Conservation (phyloP, 2,113 vertebrate species). For the Tauraco erythrolophus region DNA sequence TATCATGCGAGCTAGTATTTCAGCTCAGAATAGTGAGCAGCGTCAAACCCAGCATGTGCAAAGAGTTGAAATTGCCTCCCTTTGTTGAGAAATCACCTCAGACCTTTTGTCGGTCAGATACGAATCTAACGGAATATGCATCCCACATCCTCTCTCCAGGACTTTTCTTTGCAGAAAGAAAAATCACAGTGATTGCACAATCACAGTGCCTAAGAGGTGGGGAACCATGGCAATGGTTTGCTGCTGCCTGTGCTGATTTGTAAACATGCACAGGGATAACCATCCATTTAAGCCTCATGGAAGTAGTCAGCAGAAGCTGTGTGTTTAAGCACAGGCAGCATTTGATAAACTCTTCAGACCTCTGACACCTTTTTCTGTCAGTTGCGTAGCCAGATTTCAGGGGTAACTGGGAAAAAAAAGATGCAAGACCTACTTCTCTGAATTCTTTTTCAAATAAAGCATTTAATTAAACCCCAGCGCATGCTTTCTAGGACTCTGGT, state of each 20-base stretch:
- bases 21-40: not conserved
- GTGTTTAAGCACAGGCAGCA: not conserved
- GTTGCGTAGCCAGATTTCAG: accelerated
- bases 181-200: not conserved
- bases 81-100: not conserved
- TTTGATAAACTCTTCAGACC: not conserved
- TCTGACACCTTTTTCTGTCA: not conserved
- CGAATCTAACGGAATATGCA: not conserved
- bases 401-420: not conserved
- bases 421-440: not conserved
- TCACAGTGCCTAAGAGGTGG: not conserved
- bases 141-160: not conserved
- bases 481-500: not conserved
- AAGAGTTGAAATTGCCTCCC: not conserved
- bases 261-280: not conserved
- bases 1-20: not conserved
- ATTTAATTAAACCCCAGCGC: not conserved
- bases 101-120: not conserved
- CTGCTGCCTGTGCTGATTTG: not conserved
- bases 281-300: not conserved
- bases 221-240: not conserved
- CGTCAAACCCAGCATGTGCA: not conserved
- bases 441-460: not conserved
- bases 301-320: not conserved
- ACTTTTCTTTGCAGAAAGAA: not conserved